These are phyloP conservation scores for Tarsius wallacei DNA, from an alignment of 2,797 vertebrate genomes.

Conservation along the genomic window DNA sequence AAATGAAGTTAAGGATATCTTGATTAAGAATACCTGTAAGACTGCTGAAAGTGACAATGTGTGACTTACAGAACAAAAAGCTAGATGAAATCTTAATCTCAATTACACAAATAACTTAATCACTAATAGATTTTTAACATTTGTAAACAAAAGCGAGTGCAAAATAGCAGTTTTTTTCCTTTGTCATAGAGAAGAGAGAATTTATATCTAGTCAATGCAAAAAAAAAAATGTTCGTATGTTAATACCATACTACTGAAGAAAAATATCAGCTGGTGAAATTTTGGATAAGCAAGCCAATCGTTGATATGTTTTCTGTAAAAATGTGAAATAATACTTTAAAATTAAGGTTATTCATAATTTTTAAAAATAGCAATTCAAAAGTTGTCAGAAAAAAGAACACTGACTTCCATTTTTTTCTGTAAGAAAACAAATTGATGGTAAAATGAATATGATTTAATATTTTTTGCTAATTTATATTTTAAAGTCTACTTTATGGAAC, in stretches of 20 bases:
- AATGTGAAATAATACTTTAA: neutral
- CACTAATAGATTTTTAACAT: neutral
- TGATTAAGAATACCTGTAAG: neutral
- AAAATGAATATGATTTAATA: neutral
- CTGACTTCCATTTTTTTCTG: neutral
- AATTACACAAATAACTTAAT: neutral
- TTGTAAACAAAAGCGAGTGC: neutral
- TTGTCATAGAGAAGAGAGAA: neutral
- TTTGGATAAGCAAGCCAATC: neutral
- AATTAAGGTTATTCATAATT: neutral
- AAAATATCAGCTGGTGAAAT: neutral
- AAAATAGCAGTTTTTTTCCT: neutral
- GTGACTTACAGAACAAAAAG: neutral
- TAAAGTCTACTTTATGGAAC: neutral
- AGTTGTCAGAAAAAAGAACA: neutral
- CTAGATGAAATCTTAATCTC: neutral
- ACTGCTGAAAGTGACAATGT: neutral
- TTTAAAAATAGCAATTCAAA: neutral
- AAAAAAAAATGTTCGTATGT: neutral
- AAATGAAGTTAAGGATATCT: neutral
- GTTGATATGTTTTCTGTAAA: neutral
- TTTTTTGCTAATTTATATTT: neutral
- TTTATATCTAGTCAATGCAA: neutral
- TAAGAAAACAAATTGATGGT: constrained; percentile 1
- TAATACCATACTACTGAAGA: neutral